phyloP scores from a whole-genome alignment of 2,888 invertebrate species.

The Tenthredo scrophulariae region DNA sequence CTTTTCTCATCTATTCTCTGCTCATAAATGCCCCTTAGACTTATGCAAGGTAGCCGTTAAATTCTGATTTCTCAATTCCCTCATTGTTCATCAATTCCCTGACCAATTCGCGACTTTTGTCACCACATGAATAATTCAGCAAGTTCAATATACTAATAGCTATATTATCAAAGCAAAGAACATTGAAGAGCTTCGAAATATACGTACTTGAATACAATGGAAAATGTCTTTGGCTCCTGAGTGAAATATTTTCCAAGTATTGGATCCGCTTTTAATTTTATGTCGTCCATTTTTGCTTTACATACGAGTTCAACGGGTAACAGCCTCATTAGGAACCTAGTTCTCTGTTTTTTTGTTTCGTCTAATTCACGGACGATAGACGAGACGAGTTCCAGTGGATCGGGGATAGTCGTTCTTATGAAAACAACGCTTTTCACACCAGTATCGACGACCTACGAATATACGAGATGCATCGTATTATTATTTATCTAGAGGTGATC shows the following conservation, averaged over 20 bases:
- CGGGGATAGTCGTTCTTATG: conserved; percentile 88
- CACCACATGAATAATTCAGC: neutral
- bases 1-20: neutral
- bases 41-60: neutral
- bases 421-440: conserved; percentile 93
- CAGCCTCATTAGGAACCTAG: conserved; percentile 88
- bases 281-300: conserved; percentile 89
- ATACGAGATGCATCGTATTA: conserved; percentile 14
- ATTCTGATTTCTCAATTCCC: neutral
- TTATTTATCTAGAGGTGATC: neutral
- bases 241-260: conserved; percentile 88
- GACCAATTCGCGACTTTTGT: neutral
- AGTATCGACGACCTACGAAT: conserved; percentile 86
- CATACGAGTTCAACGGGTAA: conserved; percentile 90
- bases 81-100: neutral
- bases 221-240: conserved; percentile 86
- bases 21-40: conserved; percentile 37
- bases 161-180: neutral
- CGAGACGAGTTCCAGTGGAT: conserved; percentile 87
- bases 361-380: conserved; percentile 87
- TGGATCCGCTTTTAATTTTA: conserved; percentile 83
- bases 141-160: neutral
- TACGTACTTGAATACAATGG: conserved; percentile 85
- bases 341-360: conserved; percentile 85
- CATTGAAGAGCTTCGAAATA: neutral